phyloP scores from a whole-genome alignment of 2,113 vertebrate species.

The Vombatus ursinus region DNA sequence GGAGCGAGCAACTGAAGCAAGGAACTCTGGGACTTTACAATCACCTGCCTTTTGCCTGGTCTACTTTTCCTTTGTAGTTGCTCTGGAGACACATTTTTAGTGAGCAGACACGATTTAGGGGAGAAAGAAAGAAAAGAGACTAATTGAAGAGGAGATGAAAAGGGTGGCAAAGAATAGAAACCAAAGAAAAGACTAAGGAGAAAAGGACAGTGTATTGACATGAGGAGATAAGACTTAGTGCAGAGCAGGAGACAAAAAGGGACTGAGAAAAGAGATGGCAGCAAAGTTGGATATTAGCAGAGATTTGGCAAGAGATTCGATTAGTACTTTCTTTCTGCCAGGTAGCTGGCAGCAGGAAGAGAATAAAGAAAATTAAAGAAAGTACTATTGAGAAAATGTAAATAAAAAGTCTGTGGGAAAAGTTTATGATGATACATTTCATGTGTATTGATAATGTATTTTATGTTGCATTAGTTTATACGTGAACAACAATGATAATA shows the following conservation, averaged over 20 bases:
- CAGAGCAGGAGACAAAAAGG: slow-evolving; percentile 21
- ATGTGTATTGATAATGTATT: background rate
- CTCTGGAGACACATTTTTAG: background rate
- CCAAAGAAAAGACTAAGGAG: background rate
- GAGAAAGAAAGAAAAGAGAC: background rate
- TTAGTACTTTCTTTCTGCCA: background rate
- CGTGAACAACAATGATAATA: background rate
- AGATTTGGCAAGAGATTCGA: slow-evolving; percentile 18
- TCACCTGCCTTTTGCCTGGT: background rate
- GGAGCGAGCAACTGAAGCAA: background rate
- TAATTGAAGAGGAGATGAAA: slow-evolving; percentile 24
- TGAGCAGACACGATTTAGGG: background rate
- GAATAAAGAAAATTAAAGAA: slow-evolving; percentile 19
- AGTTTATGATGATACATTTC: too few relatives aligned
- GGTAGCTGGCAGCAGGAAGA: background rate
- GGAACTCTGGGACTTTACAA: background rate
- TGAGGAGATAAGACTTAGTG: background rate
- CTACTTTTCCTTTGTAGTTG: background rate
- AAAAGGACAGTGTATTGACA: background rate
- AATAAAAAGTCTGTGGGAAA: background rate
- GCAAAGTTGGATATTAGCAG: background rate
- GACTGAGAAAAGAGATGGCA: background rate
- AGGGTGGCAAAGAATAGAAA: background rate
- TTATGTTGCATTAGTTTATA: background rate
- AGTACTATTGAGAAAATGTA: background rate